Evolutionary conservation across 2,888 invertebrate species (phyloP), one percentile per base, ranked within the genome.

Genomic region (Drymonia ruficornis): DNA sequence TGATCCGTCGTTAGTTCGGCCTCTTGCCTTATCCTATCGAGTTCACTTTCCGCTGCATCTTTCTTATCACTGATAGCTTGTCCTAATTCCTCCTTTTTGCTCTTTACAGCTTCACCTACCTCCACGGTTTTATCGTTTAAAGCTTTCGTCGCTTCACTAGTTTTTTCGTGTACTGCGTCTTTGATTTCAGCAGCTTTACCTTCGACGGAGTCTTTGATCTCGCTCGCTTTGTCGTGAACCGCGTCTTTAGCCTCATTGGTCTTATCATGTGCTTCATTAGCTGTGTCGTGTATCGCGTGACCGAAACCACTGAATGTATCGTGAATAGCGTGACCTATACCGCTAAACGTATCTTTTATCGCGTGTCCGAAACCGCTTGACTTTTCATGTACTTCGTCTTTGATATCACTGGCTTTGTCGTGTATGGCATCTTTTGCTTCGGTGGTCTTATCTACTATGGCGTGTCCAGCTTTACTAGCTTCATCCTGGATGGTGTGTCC

Each of bases 1-100:
- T 91, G 82, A n/a, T 92, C 88, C 0, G 91, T 90, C 0, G 91
- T 83, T 31, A 80, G 70, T 78, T 90, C 87, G 4, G 91, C 91
- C 65, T 92, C 90, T 63, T 87, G 82, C 56, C 86, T 82, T 84
- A 92, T 90, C 71, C 84, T 85, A 44, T 86, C 87, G 19, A 91
- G 56, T 74, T 91, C 82, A n/a, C 72, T 81, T 70, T 84, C 74
- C 45, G 87, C 67, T 46, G 78, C 72, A 31, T 85, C 83, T 65
- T 86, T 89, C 48, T 81, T 83, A 53, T 83, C 68, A 47, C 76
- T 69, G 13, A 83, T 65, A 19, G 67, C 67, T 44, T 79, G 69
- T 67, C 76, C 76, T 3, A 81, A 62, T 63, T 80, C 78, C 4
- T 83, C 78, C 54, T 77, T 69, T 63, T 79, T 78, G 42, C 70